Base-by-base conservation (phyloP, 2,797 vertebrate genomes). In the Enteromius thamalakanensis region DNA sequence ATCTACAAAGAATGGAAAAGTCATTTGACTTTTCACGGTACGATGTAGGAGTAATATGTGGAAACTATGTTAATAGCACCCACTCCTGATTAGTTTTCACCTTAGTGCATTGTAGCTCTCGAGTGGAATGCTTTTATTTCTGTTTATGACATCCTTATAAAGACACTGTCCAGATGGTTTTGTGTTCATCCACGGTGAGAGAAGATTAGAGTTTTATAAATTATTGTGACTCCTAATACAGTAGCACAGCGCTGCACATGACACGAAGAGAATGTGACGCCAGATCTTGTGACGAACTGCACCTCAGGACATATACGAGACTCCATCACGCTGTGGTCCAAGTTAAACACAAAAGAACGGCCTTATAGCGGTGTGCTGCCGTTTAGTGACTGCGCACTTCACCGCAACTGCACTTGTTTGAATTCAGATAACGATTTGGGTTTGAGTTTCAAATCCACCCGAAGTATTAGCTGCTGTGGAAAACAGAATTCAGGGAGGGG, bases 131-230 rank as follows among this genome's bases (percentile, higher is more conserved):
- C 3, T 72, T 75, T 75, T 19, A 26, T 29, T 75, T 80, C 75
- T 86, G 72, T 81, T 60, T 49, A 76, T 71, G 87, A 89, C 79
- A 82, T 85, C 83, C 86, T 87, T 87, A 89, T 89, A 90, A 92
- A 92, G 90, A 89, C 81, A 86, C 55, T 64, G 76, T 82, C 76
- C 64, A 86, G 91, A 90, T 89, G 85, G 85, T 88, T 86, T 87
- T 88, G 84, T 89, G 89, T 91, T 90, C 85, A 80, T 86, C 76
- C 76, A 84, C 12, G 47, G 80, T 75, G 79, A 83, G 65, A 81
- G 72, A 80, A 74, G 84, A 88, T 82, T 84, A 47, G 79, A 62
- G 51, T 70, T 88, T 86, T 85, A 83, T 77, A 60, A 71, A 58
- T 82, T 82, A 67, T 15, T 58, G 32, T 37, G 49, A 69, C 68